Base-by-base conservation (phyloP, 2,797 vertebrate genomes). In the Botia kubotai region DNA sequence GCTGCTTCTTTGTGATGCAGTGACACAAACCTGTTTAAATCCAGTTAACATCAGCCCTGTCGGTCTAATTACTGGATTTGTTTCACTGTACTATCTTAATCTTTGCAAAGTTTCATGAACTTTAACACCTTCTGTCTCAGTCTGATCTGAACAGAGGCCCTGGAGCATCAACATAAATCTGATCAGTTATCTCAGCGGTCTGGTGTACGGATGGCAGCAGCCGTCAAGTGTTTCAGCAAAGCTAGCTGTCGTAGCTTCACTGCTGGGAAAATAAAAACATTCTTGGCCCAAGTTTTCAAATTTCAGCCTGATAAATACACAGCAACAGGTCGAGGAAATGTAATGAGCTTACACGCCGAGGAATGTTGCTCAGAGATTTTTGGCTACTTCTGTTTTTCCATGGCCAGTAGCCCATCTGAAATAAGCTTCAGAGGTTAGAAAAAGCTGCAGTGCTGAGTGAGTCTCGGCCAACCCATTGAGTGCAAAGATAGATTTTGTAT, bases 131-230 rank as follows among this genome's bases (percentile, higher is more conserved):
- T 43, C 26, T 66, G 7, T 14, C 74, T n/a, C 19, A 75, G 65
- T 76, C 75, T 87, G 87, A 90, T 90, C 39, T 90, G 88, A 88
- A 90, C 80, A 81, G 91, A 86, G 87, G 90, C 92, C n/a, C 92
- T 84, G 88, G 83, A 92, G 93, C 92, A 90, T 91, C 90, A 93
- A 92, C 92, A 91, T 82, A 79, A 83, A 88, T 79, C 84, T 79
- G 74, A 87, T 94, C 83, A 94, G 93, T 91, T 90, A 93, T 92
- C 78, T 81, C 21, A 87, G 81, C 87, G 83, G 87, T 62, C 87
- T 86, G 87, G 76, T 21, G 55, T 58, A 21, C 4, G 19, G 79
- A 72, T 87, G 88, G 77, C 82, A 83, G 82, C 85, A 87, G 88
- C 86, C 82, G 78, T 81, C 57, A 10, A 43, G 1, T 43, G 55